Evolutionary conservation across 92 coral and sea anemone species (phyloP).

Genomic region (Zoanthus gigantus): DNA sequence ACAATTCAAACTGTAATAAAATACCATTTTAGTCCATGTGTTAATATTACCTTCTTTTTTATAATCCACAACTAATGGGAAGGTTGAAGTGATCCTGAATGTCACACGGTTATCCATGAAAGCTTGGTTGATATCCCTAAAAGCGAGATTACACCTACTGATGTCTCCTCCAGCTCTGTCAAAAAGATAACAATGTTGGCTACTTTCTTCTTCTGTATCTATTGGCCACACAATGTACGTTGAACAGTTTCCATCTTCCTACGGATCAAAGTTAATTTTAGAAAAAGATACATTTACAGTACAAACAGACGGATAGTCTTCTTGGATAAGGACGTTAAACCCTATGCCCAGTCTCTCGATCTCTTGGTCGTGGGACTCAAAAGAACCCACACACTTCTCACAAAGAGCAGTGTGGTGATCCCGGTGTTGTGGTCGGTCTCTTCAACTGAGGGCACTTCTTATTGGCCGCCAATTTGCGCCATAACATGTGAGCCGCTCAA

Average conservation of each 20-base stretch:
- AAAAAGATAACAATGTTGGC: background rate
- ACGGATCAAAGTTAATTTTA: background rate
- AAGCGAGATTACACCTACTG: slow-evolving; percentile 28
- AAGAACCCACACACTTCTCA: no score
- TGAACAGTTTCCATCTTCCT: background rate
- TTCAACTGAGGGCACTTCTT: no score
- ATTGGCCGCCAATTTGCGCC: no score
- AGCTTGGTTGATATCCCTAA: slow-evolving; percentile 37
- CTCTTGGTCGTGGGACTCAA: no score
- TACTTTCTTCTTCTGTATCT: background rate
- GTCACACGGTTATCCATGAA: slow-evolving; percentile 60
- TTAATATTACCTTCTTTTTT: slow-evolving; percentile 36
- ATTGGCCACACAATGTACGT: slow-evolving; percentile 29
- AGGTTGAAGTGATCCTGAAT: slow-evolving; percentile 73
- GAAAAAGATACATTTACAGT: background rate
- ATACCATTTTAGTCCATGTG: background rate
- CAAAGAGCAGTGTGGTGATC: no score
- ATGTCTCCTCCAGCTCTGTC: slow-evolving; percentile 25
- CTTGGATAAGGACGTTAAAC: no score
- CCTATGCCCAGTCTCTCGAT: no score
- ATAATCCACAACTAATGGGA: slow-evolving; percentile 46
- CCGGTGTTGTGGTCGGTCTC: no score
- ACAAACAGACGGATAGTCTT: background rate
- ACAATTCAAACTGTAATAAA: background rate
- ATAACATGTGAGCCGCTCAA: no score